Base-by-base conservation (phyloP, 2,113 vertebrate genomes). In the Hypomesus transpacificus region DNA sequence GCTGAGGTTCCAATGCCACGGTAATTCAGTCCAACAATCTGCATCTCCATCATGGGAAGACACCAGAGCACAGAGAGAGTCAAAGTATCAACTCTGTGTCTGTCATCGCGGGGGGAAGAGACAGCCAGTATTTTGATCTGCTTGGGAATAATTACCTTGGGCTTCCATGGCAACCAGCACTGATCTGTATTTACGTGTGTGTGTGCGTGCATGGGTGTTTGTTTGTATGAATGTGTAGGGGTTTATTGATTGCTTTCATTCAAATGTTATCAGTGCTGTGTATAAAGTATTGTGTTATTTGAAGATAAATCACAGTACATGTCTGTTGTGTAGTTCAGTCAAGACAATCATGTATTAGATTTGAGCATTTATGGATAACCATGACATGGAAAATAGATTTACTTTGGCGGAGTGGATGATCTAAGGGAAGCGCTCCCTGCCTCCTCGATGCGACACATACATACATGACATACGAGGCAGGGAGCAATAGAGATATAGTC, bases 1-100 rank as follows among this genome's bases (percentile, higher is more conserved):
- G 56, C 80, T 82, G 79, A 74, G 77, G 83, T 64, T 68, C 79
- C 70, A 65, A 75, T 75, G 69, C 34, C 39, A 56, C 76, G 77
- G 81, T 79, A 56, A 79, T 78, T 71, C 72, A 60, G 63, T 70
- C 56, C 70, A 78, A 76, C 75, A 68, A 69, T 71, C 60, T 66
- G 77, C 26, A 50, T 78, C 70, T 65, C 53, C 28, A 31, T 63
- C 61, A 17, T 63, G 1, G 2, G 16, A 7, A 8, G 17, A 28
- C 28, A 34, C 61, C 61, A 6, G 14, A 16, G 14, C 61, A n/a
- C 17, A 34, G 24, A 63, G 5, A 63, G 28, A 31, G 26, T 20
- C 63, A 46, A 14, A 65, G 8, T 14, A 20, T 39, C 20, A n/a
- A 14, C 62, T 22, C 69, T 8, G 34, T 52, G 5, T 3, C 56